A percentile compares a stretch with the other conserved stretches of the same genome.
Conservation (phyloP, 2,888 invertebrate species). For the Netelia fuscicornis region DNA sequence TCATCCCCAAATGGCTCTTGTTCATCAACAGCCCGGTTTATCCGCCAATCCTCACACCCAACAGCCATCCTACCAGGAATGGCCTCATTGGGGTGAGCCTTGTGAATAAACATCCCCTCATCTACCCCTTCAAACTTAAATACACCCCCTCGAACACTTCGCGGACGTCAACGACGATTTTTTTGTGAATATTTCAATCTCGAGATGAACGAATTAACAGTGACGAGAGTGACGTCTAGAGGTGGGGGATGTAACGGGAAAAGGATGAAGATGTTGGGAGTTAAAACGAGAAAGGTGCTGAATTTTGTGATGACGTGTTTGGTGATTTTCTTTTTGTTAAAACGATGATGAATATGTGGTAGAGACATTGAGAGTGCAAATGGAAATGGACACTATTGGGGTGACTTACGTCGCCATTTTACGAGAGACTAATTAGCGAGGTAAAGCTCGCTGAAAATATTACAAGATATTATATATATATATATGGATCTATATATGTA, state of each 20-base stretch:
- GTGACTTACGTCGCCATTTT: neutral
- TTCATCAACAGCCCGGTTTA: constrained; percentile 72
- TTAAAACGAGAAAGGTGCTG: no score
- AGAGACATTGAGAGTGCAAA: constrained; percentile 39
- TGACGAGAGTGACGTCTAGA: constrained; percentile 16
- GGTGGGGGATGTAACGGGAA: no score
- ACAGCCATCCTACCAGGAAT: constrained; percentile 70
- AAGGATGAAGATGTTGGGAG: no score
- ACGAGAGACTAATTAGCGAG: constrained; percentile 7
- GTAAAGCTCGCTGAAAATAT: constrained; percentile 15
- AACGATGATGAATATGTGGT: constrained; percentile 46
- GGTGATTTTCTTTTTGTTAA: constrained; percentile 18
- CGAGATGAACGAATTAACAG: neutral
- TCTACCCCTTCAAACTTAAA: constrained; percentile 29
- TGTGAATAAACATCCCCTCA: constrained; percentile 77
- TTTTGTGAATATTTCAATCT: no score
- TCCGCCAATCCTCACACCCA: constrained; percentile 71
- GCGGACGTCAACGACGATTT: no score
- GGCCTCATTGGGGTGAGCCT: constrained; percentile 76
- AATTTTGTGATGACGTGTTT: constrained; percentile 22
- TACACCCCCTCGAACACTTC: constrained; percentile 10
- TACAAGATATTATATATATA: constrained; percentile 19
- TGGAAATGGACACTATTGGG: neutral
- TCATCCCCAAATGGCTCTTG: constrained; percentile 73
- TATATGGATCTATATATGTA: neutral